These are phyloP conservation scores for Crossoptilon crossoptilon DNA, from an alignment of 2,797 vertebrate genomes.

Conservation along the genomic window DNA sequence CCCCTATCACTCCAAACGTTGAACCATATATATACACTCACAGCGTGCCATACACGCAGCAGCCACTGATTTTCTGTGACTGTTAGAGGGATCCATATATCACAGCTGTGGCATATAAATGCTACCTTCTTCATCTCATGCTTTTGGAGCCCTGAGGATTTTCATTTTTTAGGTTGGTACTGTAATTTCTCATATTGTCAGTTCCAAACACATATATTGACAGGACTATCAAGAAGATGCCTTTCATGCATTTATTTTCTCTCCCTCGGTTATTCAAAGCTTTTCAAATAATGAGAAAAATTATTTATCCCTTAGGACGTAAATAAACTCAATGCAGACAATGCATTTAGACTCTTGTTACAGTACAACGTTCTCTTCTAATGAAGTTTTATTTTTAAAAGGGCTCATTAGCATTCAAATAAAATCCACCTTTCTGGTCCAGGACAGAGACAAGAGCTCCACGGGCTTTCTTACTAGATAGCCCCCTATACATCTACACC, in stretches of 20 bases:
- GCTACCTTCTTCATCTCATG: neutral
- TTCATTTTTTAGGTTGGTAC: slow-evolving; percentile 50
- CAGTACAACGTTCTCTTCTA: neutral
- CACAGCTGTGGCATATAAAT: slow-evolving; percentile 18
- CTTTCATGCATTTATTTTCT: slow-evolving; percentile 61
- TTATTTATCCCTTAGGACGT: slow-evolving; percentile 31
- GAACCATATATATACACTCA: neutral
- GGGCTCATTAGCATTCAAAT: neutral
- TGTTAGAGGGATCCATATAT: neutral
- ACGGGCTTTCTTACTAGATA: neutral
- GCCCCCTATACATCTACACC: neutral
- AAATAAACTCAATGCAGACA: neutral
- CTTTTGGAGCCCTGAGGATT: slow-evolving; percentile 56
- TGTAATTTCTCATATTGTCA: slow-evolving; percentile 63
- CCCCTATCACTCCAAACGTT: neutral
- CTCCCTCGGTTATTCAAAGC: slow-evolving; percentile 35
- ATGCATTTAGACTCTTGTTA: neutral
- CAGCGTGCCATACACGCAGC: neutral
- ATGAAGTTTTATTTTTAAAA: neutral
- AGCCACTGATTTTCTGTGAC: neutral
- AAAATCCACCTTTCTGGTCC: neutral
- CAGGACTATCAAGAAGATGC: slow-evolving; percentile 49
- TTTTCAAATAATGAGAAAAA: slow-evolving; percentile 47
- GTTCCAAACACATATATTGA: slow-evolving; percentile 59
- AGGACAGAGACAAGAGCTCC: neutral